Percentiles rank a stretch among this genome's conserved stretches.
phyloP scores from a whole-genome alignment of 2,797 vertebrate genomes.

The Balearica regulorum region DNA sequence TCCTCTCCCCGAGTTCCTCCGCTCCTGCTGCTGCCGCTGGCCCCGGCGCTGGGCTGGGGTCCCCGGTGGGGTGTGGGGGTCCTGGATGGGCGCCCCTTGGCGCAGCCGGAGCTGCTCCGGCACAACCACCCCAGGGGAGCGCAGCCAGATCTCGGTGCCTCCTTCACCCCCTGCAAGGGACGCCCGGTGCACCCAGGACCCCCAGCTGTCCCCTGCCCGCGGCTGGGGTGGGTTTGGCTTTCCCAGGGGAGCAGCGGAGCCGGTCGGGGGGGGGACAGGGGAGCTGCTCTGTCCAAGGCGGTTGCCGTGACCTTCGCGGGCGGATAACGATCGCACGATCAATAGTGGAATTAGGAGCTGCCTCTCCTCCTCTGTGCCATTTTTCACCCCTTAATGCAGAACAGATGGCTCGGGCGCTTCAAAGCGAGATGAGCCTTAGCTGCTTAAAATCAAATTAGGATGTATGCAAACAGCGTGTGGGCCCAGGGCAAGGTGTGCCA shows the following conservation, averaged over 20 bases:
- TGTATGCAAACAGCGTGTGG: not conserved
- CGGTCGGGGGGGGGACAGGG: fast-evolving
- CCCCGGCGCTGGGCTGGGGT: not conserved
- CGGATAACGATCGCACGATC: not conserved
- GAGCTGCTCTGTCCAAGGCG: not conserved
- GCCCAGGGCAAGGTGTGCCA: not conserved
- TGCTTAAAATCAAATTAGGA: slow-evolving; percentile 64
- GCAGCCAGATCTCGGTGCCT: not conserved
- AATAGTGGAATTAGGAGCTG: not conserved
- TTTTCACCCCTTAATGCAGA: slow-evolving; percentile 31
- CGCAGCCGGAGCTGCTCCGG: no score
- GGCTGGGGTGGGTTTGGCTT: fast-evolving
- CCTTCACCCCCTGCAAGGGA: fast-evolving
- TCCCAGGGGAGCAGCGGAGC: not conserved
- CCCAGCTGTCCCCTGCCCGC: fast-evolving
- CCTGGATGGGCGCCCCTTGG: no score
- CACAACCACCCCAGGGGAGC: not conserved
- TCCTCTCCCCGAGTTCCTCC: not conserved
- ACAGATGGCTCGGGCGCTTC: slow-evolving; percentile 50
- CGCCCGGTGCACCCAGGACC: fast-evolving
- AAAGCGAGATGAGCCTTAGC: slow-evolving; percentile 49
- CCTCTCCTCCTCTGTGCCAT: not conserved
- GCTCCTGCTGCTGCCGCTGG: not conserved
- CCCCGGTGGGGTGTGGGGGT: not conserved
- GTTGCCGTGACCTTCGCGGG: not conserved